phyloP scores from a whole-genome alignment of 2,113 vertebrate species.

The Pampusana beccarii region DNA sequence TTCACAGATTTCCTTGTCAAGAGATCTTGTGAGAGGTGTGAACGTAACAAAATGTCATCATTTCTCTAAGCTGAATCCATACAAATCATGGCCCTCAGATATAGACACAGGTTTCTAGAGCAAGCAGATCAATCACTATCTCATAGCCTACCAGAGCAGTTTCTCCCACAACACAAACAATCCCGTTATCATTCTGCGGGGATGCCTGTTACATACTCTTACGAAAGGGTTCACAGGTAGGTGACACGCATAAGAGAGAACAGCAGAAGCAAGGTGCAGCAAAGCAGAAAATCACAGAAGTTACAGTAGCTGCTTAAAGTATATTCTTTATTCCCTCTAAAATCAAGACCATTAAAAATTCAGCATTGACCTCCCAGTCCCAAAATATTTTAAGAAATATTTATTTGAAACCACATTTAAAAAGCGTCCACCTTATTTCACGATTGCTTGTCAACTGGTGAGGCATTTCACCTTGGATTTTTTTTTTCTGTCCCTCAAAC shows the following conservation, averaged over 20 bases:
- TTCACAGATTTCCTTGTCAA: slow-evolving; percentile 47
- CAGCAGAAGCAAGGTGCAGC: background rate
- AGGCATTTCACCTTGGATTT: background rate
- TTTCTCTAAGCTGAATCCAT: background rate
- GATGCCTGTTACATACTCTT: background rate
- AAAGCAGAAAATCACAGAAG: background rate
- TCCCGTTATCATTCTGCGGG: background rate
- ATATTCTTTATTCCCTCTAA: background rate
- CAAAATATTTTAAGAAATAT: background rate
- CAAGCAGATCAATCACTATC: background rate
- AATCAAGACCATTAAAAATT: background rate
- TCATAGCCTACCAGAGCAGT: background rate
- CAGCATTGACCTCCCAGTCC: background rate
- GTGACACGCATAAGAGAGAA: fast-evolving
- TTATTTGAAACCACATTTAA: background rate
- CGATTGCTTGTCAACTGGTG: background rate
- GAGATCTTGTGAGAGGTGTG: slow-evolving; percentile 46
- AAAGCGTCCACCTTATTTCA: background rate
- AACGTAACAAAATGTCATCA: slow-evolving; percentile 44
- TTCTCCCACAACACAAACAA: background rate
- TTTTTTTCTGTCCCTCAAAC: background rate
- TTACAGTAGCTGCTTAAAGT: background rate
- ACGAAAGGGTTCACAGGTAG: background rate
- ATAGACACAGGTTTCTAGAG: background rate
- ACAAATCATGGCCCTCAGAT: background rate